Base-by-base conservation (phyloP, 2,797 vertebrate genomes). In the Psittacula echo region DNA sequence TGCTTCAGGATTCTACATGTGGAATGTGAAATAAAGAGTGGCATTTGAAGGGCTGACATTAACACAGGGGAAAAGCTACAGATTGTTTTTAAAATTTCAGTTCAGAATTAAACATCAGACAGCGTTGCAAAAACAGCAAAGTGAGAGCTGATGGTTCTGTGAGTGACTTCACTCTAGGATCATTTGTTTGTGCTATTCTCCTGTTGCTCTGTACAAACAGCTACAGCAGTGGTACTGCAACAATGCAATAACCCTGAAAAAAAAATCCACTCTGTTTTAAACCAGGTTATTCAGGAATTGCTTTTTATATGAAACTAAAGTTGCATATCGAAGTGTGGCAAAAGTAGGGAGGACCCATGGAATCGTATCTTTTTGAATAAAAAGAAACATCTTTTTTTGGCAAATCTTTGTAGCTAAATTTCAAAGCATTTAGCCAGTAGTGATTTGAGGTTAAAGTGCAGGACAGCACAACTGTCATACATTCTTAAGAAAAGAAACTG, bases 401-500 rank as follows among this genome's bases (percentile, higher is more conserved):
- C 29, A 80, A 76, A 82, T 86, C 78, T 88, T 84, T 90, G 42
- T 67, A 79, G 71, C 41, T 94, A 34, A 32, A 77, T 83, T 92
- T 86, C 56, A 93, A 89, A 89, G 73, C 29, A 44, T 85, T 85
- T 67, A 89, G 34, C 68, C 77, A 82, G n/a, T 21, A 75, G 50
- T 65, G 70, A 81, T 95, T 67, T 90, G 60, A 80, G 20, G 47
- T 82, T 86, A 89, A 87, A 94, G 39, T 91, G 45, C 71, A 79
- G 32, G 44, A 27, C 4, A 74, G 70, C 47, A 84, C 34, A 64
- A 74, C 22, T 76, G 41, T 83, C 47, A 70, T 20, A 75, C 12
- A 53, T 34, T 20, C 37, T 76, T 61, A 67, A 70, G 77, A 53
- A 89, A 47, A 71, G 45, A 82, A 89, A 75, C 37, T 17, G n/a